Conservation (phyloP, 2,797 vertebrate species). For the Fistularia commersonii region DNA sequence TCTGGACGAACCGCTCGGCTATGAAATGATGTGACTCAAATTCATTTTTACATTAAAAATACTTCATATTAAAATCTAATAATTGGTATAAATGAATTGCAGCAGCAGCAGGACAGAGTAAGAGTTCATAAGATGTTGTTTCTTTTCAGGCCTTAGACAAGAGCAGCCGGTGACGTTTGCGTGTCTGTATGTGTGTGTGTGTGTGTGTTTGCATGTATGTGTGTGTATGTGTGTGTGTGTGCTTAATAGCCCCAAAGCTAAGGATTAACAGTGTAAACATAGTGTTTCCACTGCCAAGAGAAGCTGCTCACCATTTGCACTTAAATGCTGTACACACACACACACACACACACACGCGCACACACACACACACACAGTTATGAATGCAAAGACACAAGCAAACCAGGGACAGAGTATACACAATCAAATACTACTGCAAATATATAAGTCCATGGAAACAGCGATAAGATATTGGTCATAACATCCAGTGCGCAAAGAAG, state of each 20-base stretch:
- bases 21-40: not conserved
- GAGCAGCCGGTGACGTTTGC: not conserved
- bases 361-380: not conserved
- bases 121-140: not conserved
- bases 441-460: too few relatives aligned
- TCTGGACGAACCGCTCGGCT: not conserved
- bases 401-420: too few relatives aligned
- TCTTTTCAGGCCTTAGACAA: not conserved
- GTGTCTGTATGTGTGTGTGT: not conserved
- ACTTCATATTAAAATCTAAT: not conserved
- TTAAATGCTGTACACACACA: not conserved
- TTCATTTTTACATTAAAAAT: not conserved
- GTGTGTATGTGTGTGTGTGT: not conserved
- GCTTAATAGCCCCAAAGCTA: constrained; percentile 11
- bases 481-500: too few relatives aligned
- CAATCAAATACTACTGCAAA: too few relatives aligned
- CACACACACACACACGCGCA: not conserved
- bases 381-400: too few relatives aligned
- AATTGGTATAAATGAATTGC: constrained; percentile 1
- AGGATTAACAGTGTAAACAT: constrained; percentile 20
- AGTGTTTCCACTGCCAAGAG: constrained; percentile 2
- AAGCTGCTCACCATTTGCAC: constrained; percentile 1
- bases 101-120: not conserved
- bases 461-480: too few relatives aligned
- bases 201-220: constrained; percentile 1